A percentile compares a stretch with the other conserved stretches of the same genome.
phyloP scores from a whole-genome alignment of 2,113 vertebrate species.

The rabbit (Oryctolagus cuniculus) region mOryCun1.1 NC_091439.1:12204501-12205000 shows the following conservation, averaged over 20 bases:
- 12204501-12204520: constrained; percentile 98
- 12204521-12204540: constrained; percentile 29
- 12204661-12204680: not conserved
- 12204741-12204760: constrained; percentile 70
- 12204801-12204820: constrained; percentile 73
- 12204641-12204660: constrained; percentile 29
- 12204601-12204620: not conserved
- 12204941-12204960: constrained; percentile 74
- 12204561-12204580: not conserved
- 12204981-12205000: constrained; percentile 64
- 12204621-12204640: not conserved
- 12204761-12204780: constrained; percentile 62
- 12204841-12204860: constrained; percentile 43
- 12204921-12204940: constrained; percentile 70
- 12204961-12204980: constrained; percentile 81
- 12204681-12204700: constrained; percentile 73
- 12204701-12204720: constrained; percentile 37
- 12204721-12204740: constrained; percentile 58
- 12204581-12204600: not conserved
- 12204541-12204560: not conserved
- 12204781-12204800: constrained; percentile 32
- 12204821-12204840: constrained; percentile 52
- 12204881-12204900: constrained; percentile 69
- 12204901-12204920: constrained; percentile 58
- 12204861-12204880: constrained; percentile 74